These are phyloP conservation scores for Salarias fasciatus DNA, from an alignment of 2,797 vertebrate genomes.

Conservation along the genomic window DNA sequence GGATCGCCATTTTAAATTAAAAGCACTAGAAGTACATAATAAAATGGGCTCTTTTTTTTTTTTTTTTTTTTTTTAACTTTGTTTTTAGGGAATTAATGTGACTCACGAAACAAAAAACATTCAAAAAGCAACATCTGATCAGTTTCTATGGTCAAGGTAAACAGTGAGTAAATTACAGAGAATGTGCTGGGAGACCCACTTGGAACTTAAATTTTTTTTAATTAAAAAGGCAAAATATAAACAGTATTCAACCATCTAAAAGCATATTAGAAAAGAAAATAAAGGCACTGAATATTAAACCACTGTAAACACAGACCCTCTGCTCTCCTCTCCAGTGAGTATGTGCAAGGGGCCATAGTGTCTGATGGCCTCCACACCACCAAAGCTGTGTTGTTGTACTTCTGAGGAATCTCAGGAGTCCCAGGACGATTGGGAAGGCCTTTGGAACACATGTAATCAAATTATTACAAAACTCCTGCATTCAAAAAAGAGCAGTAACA, in stretches of 20 bases:
- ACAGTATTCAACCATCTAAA: neutral
- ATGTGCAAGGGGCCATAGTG: conserved; percentile 92
- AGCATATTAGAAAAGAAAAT: neutral
- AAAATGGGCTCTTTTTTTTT: too few relatives aligned
- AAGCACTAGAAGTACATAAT: neutral
- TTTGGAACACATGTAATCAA: conserved; percentile 53
- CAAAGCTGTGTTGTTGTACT: conserved; percentile 93
- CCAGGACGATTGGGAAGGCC: conserved; percentile 91
- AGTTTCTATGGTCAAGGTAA: too few relatives aligned
- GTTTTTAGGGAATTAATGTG: too few relatives aligned
- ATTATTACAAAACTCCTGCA: neutral
- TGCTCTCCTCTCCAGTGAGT: conserved; percentile 89
- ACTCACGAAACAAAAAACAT: neutral
- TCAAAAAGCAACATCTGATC: too few relatives aligned
- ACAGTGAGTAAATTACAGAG: too few relatives aligned
- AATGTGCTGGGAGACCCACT: too few relatives aligned
- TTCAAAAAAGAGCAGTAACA: too few relatives aligned
- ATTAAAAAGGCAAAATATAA: neutral
- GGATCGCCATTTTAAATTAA: neutral
- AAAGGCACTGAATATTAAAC: neutral
- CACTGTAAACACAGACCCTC: conserved; percentile 82
- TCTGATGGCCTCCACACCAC: conserved; percentile 96
- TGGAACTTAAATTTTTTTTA: too few relatives aligned
- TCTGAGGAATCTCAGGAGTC: conserved; percentile 95
- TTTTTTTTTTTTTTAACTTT: too few relatives aligned